These are phyloP conservation scores for Pocillopora meandrina DNA, from an alignment of 92 coral and sea anemone genomes.

Conservation along the genomic window DNA sequence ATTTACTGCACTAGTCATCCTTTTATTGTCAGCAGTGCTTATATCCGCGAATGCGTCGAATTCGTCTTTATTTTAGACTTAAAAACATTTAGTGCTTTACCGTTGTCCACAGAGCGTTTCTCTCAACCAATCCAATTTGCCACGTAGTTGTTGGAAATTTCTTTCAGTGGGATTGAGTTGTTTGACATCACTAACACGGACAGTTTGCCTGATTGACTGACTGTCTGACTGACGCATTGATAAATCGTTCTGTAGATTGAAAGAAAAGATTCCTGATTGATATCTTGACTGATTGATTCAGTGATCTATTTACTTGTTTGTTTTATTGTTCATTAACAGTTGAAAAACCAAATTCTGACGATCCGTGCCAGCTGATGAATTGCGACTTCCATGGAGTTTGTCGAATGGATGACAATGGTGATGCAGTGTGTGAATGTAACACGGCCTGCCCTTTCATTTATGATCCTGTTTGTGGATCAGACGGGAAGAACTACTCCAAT, in stretches of 20 bases:
- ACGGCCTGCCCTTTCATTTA: conserved; percentile 39
- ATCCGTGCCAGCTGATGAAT: conserved; percentile 24
- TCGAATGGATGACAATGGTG: conserved; percentile 36
- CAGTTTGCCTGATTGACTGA: not conserved
- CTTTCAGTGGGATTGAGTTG: too few species aligned
- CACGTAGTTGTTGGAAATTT: too few species aligned
- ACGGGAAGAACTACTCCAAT: conserved; percentile 59
- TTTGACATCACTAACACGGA: too few species aligned
- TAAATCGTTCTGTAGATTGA: not conserved
- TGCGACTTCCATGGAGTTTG: conserved; percentile 46
- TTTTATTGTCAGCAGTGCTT: too few species aligned
- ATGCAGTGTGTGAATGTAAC: conserved; percentile 56
- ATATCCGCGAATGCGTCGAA: too few species aligned
- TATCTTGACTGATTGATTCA: not conserved
- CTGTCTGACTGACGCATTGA: not conserved
- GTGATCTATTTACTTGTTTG: not conserved
- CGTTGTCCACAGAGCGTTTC: too few species aligned
- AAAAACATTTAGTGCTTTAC: too few species aligned
- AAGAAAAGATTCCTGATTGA: not conserved
- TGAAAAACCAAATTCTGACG: conserved; percentile 32
- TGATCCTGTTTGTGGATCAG: conserved; percentile 68
- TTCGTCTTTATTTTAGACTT: too few species aligned
- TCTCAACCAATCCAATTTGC: too few species aligned
- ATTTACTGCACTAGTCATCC: too few species aligned
- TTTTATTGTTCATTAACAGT: not conserved